A percentile compares a stretch with the other conserved stretches of the same genome.
phyloP scores from a whole-genome alignment of 1,140 invertebrate species.

The Heliconius himera region DNA sequence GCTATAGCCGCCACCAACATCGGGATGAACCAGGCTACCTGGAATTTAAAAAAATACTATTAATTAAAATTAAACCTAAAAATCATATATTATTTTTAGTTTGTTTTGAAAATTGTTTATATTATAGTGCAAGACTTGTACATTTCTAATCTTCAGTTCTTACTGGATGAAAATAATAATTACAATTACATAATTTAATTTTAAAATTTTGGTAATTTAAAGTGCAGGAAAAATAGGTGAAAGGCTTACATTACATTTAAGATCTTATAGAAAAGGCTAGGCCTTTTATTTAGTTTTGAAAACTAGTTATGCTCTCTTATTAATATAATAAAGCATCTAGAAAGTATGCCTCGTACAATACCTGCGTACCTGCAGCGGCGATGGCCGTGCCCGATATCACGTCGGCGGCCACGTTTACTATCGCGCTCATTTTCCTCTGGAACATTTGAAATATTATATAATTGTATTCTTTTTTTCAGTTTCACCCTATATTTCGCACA shows the following conservation, averaged over 20 bases:
- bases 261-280: too few species aligned
- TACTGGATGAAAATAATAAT: neutral
- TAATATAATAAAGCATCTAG: neutral
- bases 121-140: neutral
- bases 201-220: too few species aligned
- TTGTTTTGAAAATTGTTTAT: too few species aligned
- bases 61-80: too few species aligned
- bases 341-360: slow-evolving; percentile 32
- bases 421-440: slow-evolving; percentile 80
- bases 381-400: slow-evolving; percentile 81
- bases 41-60: slow-evolving; percentile 40
- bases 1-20: slow-evolving; percentile 90
- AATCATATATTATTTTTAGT: too few species aligned
- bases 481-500: too few species aligned
- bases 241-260: too few species aligned
- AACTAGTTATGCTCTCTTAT: too few species aligned
- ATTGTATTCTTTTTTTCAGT: neutral
- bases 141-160: neutral
- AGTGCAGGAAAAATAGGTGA: neutral
- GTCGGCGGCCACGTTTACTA: slow-evolving; percentile 82
- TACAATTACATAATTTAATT: neutral
- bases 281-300: too few species aligned
- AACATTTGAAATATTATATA: slow-evolving; percentile 33
- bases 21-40: slow-evolving; percentile 89
- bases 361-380: slow-evolving; percentile 80